A percentile compares a stretch with the other conserved stretches of the same genome.
Evolutionary conservation across 2,113 vertebrate genomes (phyloP).

Genomic region (Guaruba guarouba): DNA sequence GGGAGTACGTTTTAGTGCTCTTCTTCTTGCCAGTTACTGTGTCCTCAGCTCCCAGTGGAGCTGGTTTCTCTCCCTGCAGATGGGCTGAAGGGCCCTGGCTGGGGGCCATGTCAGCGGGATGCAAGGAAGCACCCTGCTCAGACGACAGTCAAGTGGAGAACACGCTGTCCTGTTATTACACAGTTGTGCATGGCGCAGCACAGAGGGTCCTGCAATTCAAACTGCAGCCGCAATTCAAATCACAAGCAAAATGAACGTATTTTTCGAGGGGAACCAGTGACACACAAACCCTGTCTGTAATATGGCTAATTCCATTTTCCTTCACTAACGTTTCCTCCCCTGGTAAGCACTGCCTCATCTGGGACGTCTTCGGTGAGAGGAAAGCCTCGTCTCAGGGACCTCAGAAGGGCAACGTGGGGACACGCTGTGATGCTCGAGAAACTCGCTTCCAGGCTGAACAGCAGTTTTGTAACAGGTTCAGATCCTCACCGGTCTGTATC

Average conservation of each 20-base stretch:
- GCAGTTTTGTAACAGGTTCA: constrained; percentile 22
- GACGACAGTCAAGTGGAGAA: background rate
- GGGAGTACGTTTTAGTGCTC: background rate
- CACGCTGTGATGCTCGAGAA: background rate
- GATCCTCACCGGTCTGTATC: background rate
- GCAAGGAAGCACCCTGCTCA: background rate
- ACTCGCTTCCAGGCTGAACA: background rate
- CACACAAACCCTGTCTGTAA: background rate
- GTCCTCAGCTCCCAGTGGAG: background rate
- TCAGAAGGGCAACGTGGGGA: background rate
- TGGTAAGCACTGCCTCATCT: background rate
- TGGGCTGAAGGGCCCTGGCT: background rate
- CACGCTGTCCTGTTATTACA: background rate
- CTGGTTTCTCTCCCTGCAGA: background rate
- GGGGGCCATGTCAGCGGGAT: background rate
- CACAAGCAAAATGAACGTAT: background rate
- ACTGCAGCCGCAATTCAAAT: constrained; percentile 2
- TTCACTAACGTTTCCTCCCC: background rate
- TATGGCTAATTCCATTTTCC: background rate
- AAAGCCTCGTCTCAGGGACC: background rate
- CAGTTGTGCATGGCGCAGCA: background rate
- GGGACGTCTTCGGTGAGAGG: background rate
- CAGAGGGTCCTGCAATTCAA: background rate
- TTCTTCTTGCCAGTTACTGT: background rate
- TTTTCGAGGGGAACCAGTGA: background rate